A percentile compares a stretch with the other conserved stretches of the same genome.
Evolutionary conservation across 2,888 invertebrate genomes (phyloP).

Genomic region (Cataglyphis cursor): DNA sequence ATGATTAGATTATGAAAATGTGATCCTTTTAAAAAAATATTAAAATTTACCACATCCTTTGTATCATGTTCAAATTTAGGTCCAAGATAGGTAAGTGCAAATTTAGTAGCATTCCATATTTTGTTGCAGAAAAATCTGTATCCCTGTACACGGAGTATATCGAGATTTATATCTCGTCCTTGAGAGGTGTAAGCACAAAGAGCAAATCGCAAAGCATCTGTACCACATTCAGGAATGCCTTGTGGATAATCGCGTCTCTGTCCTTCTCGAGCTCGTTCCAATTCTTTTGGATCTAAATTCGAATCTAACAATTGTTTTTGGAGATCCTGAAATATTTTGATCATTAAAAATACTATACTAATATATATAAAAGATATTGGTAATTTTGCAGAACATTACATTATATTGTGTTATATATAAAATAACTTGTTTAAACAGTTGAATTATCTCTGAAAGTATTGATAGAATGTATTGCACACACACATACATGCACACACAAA

Average conservation of each 20-base stretch:
- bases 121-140: slow-evolving; percentile 99
- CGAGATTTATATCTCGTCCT: slow-evolving; percentile 98
- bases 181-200: slow-evolving; percentile 96
- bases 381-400: too few species aligned
- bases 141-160: slow-evolving; percentile 97
- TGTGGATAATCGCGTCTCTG: slow-evolving; percentile 89
- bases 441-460: too few species aligned
- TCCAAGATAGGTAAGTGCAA: slow-evolving; percentile 92
- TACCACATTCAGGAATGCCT: slow-evolving; percentile 99
- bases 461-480: too few species aligned
- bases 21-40: background rate
- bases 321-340: slow-evolving; percentile 86
- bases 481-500: too few species aligned
- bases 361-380: background rate
- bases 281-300: slow-evolving; percentile 95
- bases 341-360: slow-evolving; percentile 16
- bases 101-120: slow-evolving; percentile 99
- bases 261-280: slow-evolving; percentile 86
- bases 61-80: slow-evolving; percentile 87
- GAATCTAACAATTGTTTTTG: slow-evolving; percentile 92
- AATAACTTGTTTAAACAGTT: too few species aligned
- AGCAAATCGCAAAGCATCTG: slow-evolving; percentile 97
- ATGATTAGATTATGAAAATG: background rate
- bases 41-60: slow-evolving; percentile 47
- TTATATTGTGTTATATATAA: too few species aligned